Evolutionary conservation across 2,797 vertebrate genomes (phyloP), one percentile per base, ranked within the genome.

Genomic region (Benthosema pterotum): DNA sequence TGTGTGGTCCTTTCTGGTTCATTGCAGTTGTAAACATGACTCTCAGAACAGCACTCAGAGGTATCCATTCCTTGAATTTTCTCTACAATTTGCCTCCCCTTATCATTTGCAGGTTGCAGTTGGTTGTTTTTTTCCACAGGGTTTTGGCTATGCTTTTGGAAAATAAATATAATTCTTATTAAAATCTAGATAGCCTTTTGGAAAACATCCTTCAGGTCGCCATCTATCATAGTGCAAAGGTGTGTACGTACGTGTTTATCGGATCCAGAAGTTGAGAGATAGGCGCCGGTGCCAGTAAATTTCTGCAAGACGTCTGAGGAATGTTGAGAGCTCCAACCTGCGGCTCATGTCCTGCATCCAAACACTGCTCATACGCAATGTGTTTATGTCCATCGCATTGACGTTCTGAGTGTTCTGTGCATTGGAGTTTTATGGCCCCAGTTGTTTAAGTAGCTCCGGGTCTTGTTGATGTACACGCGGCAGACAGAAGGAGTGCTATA

Each of bases 21-120:
- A 88, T 63, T 73, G 85, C 80, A 55, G 83, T 82, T 73, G 69
- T 86, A 87, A 87, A 86, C 76, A 83, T 82, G 84, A 81, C 82
- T 82, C 75, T 48, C 46, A 59, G 53, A 74, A 70, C 71, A 77
- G 78, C 81, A 80, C 75, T 71, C 73, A 52, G 77, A 83, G 77
- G 82, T 75, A 83, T 75, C 65, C 70, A 9, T 42, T 65, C 68
- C 54, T 60, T 65, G 60, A 78, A 82, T 87, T 82, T 86, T 77
- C 80, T 71, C 71, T 47, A 71, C 80, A 58, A 48, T 32, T 60
- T 88, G 84, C 89, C 72, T 74, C 19, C 62, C 11, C 19, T 22
- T 52, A 73, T 75, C 55, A 70, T 68, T 78, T 74, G 64, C 60
- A 52, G 58, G 49, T 53, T 57, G 53, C 64, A 61, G 58, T 72